Evolutionary conservation across 2,797 vertebrate species (phyloP).

Genomic region (Tokudaia tokunoshimensis): DNA sequence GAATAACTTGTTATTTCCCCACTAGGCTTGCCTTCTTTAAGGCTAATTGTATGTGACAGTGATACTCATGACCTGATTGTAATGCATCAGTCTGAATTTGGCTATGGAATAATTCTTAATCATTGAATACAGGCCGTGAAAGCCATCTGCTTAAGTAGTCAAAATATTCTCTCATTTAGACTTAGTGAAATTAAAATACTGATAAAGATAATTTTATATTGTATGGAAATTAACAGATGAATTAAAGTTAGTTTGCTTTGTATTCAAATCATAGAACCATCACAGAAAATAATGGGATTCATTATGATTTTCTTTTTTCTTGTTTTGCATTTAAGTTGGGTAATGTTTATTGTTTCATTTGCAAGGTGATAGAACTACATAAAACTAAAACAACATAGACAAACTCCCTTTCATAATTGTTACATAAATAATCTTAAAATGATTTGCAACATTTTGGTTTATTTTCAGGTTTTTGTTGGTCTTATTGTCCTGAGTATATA

Average conservation of each 20-base stretch:
- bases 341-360: slow-evolving; percentile 32
- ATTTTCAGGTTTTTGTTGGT: neutral
- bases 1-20: neutral
- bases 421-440: slow-evolving; percentile 11
- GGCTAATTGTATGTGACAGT: slow-evolving; percentile 8
- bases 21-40: neutral
- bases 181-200: slow-evolving; percentile 83
- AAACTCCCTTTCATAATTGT: neutral
- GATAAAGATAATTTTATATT: slow-evolving; percentile 75
- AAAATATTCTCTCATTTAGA: slow-evolving; percentile 61
- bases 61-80: slow-evolving; percentile 52
- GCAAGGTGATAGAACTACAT: neutral
- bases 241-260: neutral
- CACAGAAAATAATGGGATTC: neutral
- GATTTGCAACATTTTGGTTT: neutral
- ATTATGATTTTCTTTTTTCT: neutral
- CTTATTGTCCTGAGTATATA: neutral
- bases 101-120: slow-evolving; percentile 74
- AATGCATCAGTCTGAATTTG: slow-evolving; percentile 41
- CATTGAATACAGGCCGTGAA: slow-evolving; percentile 73
- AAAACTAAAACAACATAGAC: slow-evolving; percentile 29
- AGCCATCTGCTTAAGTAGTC: slow-evolving; percentile 81
- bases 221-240: slow-evolving; percentile 63
- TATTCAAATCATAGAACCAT: neutral
- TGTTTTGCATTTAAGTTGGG: neutral